phyloP scores from a whole-genome alignment of 2,113 vertebrate species.

The Arenaria interpres region DNA sequence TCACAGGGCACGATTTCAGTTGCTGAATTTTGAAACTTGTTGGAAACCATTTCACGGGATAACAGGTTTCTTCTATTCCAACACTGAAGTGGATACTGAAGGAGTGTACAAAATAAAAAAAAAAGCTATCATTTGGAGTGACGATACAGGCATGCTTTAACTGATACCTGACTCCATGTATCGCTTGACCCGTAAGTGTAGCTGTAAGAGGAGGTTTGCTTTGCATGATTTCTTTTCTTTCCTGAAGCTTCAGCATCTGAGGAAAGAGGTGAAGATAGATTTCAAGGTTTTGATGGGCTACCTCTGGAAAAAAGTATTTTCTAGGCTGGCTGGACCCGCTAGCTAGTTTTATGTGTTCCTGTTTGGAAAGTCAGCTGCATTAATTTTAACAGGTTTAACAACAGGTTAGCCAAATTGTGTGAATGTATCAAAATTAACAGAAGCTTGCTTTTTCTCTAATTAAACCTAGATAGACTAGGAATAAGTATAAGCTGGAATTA shows the following conservation, averaged over 20 bases:
- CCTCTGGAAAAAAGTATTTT: background rate
- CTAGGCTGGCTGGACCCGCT: background rate
- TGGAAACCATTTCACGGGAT: background rate
- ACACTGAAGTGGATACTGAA: background rate
- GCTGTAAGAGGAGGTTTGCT: background rate
- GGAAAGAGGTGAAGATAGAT: background rate
- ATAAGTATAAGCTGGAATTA: background rate
- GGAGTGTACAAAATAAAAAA: background rate
- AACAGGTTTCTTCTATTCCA: background rate
- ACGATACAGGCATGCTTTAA: background rate
- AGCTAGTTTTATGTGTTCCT: background rate
- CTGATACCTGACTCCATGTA: background rate
- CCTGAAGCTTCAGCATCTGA: background rate
- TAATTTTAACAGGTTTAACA: background rate
- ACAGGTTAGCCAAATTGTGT: background rate
- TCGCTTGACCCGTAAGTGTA: background rate
- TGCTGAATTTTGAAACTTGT: background rate
- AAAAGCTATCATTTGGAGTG: background rate
- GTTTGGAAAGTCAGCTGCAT: background rate
- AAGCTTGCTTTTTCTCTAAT: background rate
- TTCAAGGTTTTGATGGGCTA: background rate
- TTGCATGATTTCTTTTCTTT: background rate
- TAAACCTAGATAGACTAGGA: background rate
- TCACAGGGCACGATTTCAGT: background rate
- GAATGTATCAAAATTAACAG: background rate